Percentiles rank a stretch among this genome's conserved stretches.
Evolutionary conservation across 2,888 invertebrate genomes (phyloP).

Genomic region (Agrotis segetum): DNA sequence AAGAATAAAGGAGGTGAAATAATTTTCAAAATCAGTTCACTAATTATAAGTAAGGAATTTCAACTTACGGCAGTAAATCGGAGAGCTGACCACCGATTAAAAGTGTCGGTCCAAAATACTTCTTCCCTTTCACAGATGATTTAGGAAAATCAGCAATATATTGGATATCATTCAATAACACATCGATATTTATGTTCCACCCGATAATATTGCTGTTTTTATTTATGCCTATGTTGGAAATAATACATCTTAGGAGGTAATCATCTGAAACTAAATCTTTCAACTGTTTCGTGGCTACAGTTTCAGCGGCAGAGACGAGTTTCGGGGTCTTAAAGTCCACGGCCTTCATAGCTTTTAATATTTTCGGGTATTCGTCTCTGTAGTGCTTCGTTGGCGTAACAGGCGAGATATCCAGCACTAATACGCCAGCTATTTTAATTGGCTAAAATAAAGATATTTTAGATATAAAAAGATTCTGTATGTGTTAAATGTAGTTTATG

Average conservation of each 20-base stretch:
- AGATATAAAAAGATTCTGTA: not conserved
- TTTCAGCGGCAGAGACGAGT: slow-evolving; percentile 71
- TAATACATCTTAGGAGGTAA: slow-evolving; percentile 88
- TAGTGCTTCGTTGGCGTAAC: slow-evolving; percentile 86
- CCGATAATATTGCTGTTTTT: slow-evolving; percentile 78
- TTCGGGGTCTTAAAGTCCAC: slow-evolving; percentile 73
- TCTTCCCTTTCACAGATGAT: slow-evolving; percentile 68
- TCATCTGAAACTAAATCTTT: slow-evolving; percentile 85
- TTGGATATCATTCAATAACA: slow-evolving; percentile 92
- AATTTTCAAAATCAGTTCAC: too few relatives aligned
- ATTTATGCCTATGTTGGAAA: slow-evolving; percentile 88
- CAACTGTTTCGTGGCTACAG: slow-evolving; percentile 71
- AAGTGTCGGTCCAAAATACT: slow-evolving; percentile 93
- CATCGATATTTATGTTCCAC: slow-evolving; percentile 95
- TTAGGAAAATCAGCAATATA: slow-evolving; percentile 92
- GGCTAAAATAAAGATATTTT: slow-evolving; percentile 81
- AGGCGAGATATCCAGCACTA: slow-evolving; percentile 93
- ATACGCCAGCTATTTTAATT: slow-evolving; percentile 90
- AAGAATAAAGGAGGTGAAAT: too few relatives aligned
- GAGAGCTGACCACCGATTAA: slow-evolving; percentile 97
- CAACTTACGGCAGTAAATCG: slow-evolving; percentile 93
- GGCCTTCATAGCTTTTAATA: slow-evolving; percentile 88
- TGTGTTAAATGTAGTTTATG: not conserved
- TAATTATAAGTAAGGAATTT: not conserved
- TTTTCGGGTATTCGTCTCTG: slow-evolving; percentile 90